These are phyloP conservation scores for Aphis gossypii DNA, from an alignment of 1,140 invertebrate genomes.

Conservation along the genomic window DNA sequence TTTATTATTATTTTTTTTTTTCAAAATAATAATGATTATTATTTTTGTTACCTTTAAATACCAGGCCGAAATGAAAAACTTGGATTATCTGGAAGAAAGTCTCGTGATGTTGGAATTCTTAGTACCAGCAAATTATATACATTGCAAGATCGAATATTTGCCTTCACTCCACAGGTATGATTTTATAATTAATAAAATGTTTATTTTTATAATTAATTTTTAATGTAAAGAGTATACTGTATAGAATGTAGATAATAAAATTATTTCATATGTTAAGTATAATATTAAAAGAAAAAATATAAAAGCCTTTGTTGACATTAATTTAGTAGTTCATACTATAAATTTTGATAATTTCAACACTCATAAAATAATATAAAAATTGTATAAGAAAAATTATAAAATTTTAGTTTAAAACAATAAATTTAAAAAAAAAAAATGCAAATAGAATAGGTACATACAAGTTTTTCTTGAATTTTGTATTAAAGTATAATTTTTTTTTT, in stretches of 20 bases:
- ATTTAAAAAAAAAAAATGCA: neutral
- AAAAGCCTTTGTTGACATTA: neutral
- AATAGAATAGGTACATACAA: too few relatives aligned
- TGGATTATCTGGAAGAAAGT: slow-evolving; percentile 90
- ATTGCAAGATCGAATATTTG: slow-evolving; percentile 94
- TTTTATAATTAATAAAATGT: slow-evolving; percentile 20
- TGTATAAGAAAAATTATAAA: neutral
- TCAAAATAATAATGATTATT: neutral
- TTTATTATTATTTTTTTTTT: too few relatives aligned
- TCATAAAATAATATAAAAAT: neutral
- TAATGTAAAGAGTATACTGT: neutral
- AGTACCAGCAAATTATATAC: slow-evolving; percentile 99
- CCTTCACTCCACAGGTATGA: slow-evolving; percentile 96
- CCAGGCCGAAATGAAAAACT: slow-evolving; percentile 90
- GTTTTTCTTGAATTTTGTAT: too few relatives aligned
- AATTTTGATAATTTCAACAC: neutral
- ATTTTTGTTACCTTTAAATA: neutral
- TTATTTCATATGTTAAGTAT: neutral
- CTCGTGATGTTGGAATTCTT: slow-evolving; percentile 93
- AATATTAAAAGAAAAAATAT: neutral
- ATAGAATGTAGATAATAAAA: neutral
- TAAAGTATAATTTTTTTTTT: neutral
- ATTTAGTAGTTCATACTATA: neutral
- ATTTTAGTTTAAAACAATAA: neutral
- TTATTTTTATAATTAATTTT: neutral